Evolutionary conservation across 2,888 invertebrate species (phyloP).

Genomic region (Papilio demoleus): DNA sequence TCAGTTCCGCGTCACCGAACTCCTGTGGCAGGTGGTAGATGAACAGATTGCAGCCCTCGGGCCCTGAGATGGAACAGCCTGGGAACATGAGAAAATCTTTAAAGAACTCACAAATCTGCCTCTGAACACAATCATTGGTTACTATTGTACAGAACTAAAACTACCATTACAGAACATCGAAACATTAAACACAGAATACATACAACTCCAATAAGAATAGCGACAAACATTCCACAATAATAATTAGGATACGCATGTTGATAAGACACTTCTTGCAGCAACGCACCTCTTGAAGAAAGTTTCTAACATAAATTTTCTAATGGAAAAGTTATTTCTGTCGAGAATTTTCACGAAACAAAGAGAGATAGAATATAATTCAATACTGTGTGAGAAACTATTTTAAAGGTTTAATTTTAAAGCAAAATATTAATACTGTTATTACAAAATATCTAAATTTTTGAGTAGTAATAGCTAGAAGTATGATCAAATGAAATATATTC

Average conservation of each 20-base stretch:
- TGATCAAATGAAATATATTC: neutral
- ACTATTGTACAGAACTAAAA: slow-evolving; percentile 41
- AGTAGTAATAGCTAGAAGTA: neutral
- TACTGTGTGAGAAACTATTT: neutral
- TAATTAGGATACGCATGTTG: slow-evolving; percentile 2
- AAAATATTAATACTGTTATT: neutral
- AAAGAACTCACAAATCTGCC: slow-evolving; percentile 85
- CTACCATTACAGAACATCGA: slow-evolving; percentile 44
- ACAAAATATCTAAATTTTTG: neutral
- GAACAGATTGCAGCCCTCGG: slow-evolving; percentile 99
- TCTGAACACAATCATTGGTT: slow-evolving; percentile 58
- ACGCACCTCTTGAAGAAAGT: slow-evolving; percentile 15
- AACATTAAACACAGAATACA: slow-evolving; percentile 48
- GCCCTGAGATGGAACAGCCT: slow-evolving; percentile 98
- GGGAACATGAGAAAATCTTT: slow-evolving; percentile 88
- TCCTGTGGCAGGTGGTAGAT: slow-evolving; percentile 99
- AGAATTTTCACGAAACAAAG: neutral
- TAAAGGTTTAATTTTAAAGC: neutral
- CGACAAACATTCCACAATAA: slow-evolving; percentile 44
- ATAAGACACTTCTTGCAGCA: slow-evolving; percentile 22
- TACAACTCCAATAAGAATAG: slow-evolving; percentile 46
- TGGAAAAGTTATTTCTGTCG: slow-evolving; percentile 23
- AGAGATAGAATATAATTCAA: neutral
- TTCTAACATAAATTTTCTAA: neutral
- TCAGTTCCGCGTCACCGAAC: slow-evolving; percentile 99